A percentile compares a stretch with the other conserved stretches of the same genome.
phyloP scores from a whole-genome alignment of 2,888 invertebrate species.

The Clepsis dumicolana region DNA sequence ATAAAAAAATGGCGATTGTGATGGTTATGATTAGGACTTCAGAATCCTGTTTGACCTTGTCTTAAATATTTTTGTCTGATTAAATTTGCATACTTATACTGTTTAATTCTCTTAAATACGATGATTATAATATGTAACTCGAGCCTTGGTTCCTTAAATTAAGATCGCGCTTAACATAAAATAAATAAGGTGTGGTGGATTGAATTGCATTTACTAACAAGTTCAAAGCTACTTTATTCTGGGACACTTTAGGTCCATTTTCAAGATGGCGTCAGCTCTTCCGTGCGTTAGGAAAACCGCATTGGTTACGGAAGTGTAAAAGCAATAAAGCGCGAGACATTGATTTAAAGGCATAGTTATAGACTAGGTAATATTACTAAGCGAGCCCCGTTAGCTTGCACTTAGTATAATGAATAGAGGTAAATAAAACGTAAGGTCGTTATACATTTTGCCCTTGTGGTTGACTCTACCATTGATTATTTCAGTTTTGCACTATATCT shows the following conservation, averaged over 20 bases:
- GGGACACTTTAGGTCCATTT: background rate
- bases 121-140: constrained; percentile 19
- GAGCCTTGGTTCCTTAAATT: constrained; percentile 22
- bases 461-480: background rate
- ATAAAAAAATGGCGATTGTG: too few relatives aligned
- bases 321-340: constrained; percentile 43
- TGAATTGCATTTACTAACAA: constrained; percentile 6
- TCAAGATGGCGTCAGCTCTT: background rate
- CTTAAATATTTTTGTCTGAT: background rate
- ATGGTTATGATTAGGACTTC: too few relatives aligned
- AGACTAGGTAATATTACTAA: background rate
- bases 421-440: background rate
- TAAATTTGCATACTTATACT: constrained; percentile 11
- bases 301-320: constrained; percentile 44
- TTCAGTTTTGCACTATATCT: too few relatives aligned
- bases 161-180: constrained; percentile 29
- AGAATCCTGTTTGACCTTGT: background rate
- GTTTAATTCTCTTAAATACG: constrained; percentile 14
- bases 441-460: background rate
- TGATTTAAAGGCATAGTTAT: constrained; percentile 38
- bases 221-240: background rate
- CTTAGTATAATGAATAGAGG: background rate
- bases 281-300: constrained; percentile 15
- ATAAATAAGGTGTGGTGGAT: constrained; percentile 24
- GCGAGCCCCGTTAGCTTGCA: background rate